Conservation (phyloP, 1,140 invertebrate genomes). For the Mamestra configurata region DNA sequence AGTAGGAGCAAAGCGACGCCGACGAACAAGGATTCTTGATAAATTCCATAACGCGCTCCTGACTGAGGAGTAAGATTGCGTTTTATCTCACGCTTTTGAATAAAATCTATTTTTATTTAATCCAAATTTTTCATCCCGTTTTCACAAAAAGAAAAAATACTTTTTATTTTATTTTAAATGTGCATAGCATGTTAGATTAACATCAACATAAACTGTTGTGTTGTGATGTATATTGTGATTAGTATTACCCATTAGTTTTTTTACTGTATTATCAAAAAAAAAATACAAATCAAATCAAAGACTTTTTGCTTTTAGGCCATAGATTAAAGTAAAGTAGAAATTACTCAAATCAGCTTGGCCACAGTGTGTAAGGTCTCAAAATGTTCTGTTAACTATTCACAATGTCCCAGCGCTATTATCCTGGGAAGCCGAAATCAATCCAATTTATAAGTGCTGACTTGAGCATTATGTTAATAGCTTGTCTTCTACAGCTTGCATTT, state of each 20-base stretch:
- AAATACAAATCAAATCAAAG: too few relatives aligned
- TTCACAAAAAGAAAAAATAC: too few relatives aligned
- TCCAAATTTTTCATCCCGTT: too few relatives aligned
- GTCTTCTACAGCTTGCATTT: not conserved
- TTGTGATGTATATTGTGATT: too few relatives aligned
- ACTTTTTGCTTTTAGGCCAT: too few relatives aligned
- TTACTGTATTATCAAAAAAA: too few relatives aligned
- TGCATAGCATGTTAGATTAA: too few relatives aligned
- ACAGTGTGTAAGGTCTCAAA: not conserved
- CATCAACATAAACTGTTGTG: not conserved
- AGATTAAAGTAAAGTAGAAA: too few relatives aligned
- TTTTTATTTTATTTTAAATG: too few relatives aligned
- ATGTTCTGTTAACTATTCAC: not conserved
- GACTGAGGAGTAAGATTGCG: not conserved
- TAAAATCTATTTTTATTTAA: not conserved
- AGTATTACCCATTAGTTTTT: too few relatives aligned
- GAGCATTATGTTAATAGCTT: not conserved
- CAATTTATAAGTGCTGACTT: conserved; percentile 13
- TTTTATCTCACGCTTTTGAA: not conserved
- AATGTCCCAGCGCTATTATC: not conserved
- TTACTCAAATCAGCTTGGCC: not conserved
- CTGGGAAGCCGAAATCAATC: not conserved
- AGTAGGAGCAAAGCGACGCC: not conserved
- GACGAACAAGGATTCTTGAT: not conserved
- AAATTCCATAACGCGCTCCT: not conserved